These are phyloP conservation scores for Indri indri DNA, from an alignment of 2,113 vertebrate genomes.

Conservation along the genomic window DNA sequence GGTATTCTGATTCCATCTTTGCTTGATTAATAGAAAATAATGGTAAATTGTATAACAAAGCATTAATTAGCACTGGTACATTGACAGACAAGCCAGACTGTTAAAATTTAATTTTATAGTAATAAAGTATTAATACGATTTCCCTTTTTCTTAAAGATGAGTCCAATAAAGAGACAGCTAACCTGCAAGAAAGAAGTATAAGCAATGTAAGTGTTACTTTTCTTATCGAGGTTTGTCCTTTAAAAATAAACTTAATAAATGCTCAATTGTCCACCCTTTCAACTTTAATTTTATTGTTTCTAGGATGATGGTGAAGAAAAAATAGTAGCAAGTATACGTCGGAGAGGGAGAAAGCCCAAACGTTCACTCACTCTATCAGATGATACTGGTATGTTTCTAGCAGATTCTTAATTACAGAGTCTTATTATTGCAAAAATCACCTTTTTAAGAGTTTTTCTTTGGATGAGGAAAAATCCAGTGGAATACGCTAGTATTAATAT, in stretches of 20 bases:
- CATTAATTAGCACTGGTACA: neutral
- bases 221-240: neutral
- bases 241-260: neutral
- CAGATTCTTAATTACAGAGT: neutral
- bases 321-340: slow-evolving; percentile 63
- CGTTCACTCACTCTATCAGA: slow-evolving; percentile 78
- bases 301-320: slow-evolving; percentile 83
- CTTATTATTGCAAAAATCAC: slow-evolving; percentile 36
- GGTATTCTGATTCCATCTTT: neutral
- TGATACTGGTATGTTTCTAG: slow-evolving; percentile 86
- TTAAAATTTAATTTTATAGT: neutral
- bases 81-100: neutral
- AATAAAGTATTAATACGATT: slow-evolving; percentile 15
- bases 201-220: slow-evolving; percentile 80
- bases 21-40: neutral
- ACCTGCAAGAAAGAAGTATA: slow-evolving; percentile 48
- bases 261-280: neutral
- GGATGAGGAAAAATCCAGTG: slow-evolving; percentile 69
- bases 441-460: slow-evolving; percentile 73
- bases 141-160: slow-evolving; percentile 78
- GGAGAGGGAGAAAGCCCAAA: slow-evolving; percentile 84
- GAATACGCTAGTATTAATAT: slow-evolving; percentile 76
- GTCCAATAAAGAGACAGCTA: slow-evolving; percentile 74
- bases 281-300: neutral
- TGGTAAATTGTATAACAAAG: neutral